Evolutionary conservation across 2,113 vertebrate species (phyloP).

Genomic region (Silurus glanis): DNA sequence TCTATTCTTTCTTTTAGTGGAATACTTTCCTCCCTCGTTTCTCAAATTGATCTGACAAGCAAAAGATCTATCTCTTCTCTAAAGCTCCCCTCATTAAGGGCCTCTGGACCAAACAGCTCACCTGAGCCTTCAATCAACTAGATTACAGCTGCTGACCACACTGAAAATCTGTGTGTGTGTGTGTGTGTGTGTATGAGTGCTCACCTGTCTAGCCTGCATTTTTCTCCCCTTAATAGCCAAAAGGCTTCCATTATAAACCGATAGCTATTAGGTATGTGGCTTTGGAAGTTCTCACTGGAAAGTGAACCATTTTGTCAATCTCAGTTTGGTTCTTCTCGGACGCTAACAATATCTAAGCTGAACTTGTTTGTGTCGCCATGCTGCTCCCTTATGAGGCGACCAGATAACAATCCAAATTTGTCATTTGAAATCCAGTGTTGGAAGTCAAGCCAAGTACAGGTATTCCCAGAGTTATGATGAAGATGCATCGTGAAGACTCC

Average conservation of each 20-base stretch:
- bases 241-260: not conserved
- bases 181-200: not conserved
- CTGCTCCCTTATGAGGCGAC: not conserved
- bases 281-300: not conserved
- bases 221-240: slow-evolving; percentile 2
- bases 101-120: slow-evolving; percentile 29
- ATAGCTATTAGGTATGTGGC: not conserved
- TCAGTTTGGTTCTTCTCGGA: not conserved
- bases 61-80: slow-evolving; percentile 65
- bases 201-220: not conserved
- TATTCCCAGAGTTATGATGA: no score
- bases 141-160: slow-evolving; percentile 31
- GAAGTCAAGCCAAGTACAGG: not conserved
- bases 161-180: not conserved
- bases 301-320: slow-evolving; percentile 1
- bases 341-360: not conserved
- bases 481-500: no score
- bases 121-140: slow-evolving; percentile 39
- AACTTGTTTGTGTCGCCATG: not conserved
- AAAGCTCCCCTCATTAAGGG: slow-evolving; percentile 34
- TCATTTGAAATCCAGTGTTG: not conserved
- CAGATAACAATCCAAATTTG: not conserved
- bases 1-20: slow-evolving; percentile 6
- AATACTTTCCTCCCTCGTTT: slow-evolving; percentile 45
- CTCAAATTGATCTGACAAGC: slow-evolving; percentile 67